phyloP scores from a whole-genome alignment of 2,888 invertebrate species.

The Alviniconcha strummeri region DNA sequence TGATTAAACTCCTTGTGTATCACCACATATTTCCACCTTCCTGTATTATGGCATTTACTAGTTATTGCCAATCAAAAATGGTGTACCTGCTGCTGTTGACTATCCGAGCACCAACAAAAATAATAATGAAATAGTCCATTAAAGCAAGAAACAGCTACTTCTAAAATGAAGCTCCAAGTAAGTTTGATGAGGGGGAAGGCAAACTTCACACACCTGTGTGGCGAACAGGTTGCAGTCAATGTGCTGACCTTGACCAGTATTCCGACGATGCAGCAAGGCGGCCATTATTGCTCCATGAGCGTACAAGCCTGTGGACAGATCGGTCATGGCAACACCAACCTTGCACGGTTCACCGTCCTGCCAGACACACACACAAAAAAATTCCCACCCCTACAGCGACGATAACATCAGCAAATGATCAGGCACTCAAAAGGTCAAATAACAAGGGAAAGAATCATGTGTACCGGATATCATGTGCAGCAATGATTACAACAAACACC shows the following conservation, averaged over 20 bases:
- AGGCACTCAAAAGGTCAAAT: neutral
- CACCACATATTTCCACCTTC: too few relatives aligned
- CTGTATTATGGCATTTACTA: too few relatives aligned
- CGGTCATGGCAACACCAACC: constrained; percentile 93
- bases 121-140: too few relatives aligned
- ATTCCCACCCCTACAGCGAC: neutral
- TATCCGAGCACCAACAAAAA: too few relatives aligned
- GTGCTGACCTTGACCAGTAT: constrained; percentile 90
- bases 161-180: too few relatives aligned
- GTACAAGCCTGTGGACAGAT: constrained; percentile 93
- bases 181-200: too few relatives aligned
- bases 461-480: too few relatives aligned
- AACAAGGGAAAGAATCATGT: neutral
- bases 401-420: neutral
- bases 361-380: neutral
- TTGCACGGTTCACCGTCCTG: constrained; percentile 87
- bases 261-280: constrained; percentile 85
- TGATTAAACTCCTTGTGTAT: too few relatives aligned
- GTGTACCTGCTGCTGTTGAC: too few relatives aligned
- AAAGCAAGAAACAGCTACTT: too few relatives aligned
- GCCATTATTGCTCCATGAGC: constrained; percentile 96
- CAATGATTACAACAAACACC: too few relatives aligned
- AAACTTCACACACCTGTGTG: constrained; percentile 80
- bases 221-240: constrained; percentile 95
- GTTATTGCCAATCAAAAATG: too few relatives aligned